Evolutionary conservation across 2,113 vertebrate genomes (phyloP).

Genomic region (Thomomys bottae): DNA sequence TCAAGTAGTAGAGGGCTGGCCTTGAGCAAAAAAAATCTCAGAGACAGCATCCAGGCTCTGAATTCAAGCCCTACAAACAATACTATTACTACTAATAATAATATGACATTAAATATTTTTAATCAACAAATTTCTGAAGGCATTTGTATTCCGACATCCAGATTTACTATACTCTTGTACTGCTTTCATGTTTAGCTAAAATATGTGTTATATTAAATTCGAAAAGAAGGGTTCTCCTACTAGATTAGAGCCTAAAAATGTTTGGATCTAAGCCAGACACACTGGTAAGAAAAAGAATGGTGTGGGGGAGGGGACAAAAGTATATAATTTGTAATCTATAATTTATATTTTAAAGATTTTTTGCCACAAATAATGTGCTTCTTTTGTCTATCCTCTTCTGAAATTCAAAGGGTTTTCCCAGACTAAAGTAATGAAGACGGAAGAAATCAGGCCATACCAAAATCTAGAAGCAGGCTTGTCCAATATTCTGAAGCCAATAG

Average conservation of each 20-base stretch:
- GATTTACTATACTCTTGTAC: neutral
- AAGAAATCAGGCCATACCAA: conserved; percentile 75
- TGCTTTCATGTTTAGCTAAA: neutral
- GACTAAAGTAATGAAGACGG: neutral
- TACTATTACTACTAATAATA: neutral
- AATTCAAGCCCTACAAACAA: no score
- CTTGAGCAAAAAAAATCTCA: no score
- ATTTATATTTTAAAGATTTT: conserved; percentile 8
- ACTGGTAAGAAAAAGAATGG: neutral
- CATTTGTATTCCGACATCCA: neutral
- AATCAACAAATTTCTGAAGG: neutral
- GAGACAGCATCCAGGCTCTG: no score
- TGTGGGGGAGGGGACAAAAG: neutral
- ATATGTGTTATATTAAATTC: neutral
- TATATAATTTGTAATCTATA: neutral
- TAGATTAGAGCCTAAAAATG: neutral
- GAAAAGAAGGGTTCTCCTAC: neutral
- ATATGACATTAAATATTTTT: neutral
- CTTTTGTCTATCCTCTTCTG: neutral
- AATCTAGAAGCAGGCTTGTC: conserved; percentile 80
- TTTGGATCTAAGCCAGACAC: neutral
- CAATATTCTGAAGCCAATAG: conserved; percentile 81
- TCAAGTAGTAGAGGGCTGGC: no score
- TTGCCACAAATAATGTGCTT: conserved; percentile 10
- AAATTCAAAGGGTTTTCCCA: conserved; percentile 79